Base-by-base conservation (phyloP, 2,797 vertebrate genomes). In the Sebastes oblongus region DNA sequence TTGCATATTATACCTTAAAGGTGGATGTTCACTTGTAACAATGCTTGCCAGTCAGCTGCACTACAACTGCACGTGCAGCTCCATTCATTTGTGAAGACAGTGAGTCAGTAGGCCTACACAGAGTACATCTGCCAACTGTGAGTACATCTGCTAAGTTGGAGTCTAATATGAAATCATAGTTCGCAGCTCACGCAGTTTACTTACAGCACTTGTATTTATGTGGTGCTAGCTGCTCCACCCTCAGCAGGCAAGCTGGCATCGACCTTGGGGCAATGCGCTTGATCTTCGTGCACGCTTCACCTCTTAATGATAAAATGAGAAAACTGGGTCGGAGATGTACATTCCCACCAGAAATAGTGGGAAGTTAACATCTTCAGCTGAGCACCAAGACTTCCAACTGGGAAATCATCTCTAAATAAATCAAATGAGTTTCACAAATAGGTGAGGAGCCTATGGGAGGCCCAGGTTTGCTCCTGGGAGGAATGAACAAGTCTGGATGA, bases 361-460 rank as follows among this genome's bases (percentile, higher is more conserved):
- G 88, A 95, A 94, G 91, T 92, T 95, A 94, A 94, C 93, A 91
- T 95, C 92, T 93, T 92, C 88, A 92, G 89, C 92, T 66, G 82
- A 93, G 90, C 86, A 90, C 92, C 87, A 86, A 80, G 90, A 88
- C 90, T 90, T 94, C 93, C 95, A 94, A 94, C 93, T 93, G 94
- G 94, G 95, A 95, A 95, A 95, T 95, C 94, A 95, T 93, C 89
- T 91, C 95, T 95, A 95, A 96, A 96, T 95, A 95, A 95, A 95
- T 94, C 93, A 93, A 94, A 94, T 94, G 93, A 94, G 91, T 90
- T 95, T 94, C 94, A 95, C 92, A 93, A 95, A 95, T 95, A 93
- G 92, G 93, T 95, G 93, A 90, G 87, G 92, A 93, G 90, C 93
- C 93, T 92, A 86, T 93, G 91, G 93, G 94, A 94, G 92, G 25